Conservation (phyloP, 2,113 vertebrate species). For the Melospiza georgiana region DNA sequence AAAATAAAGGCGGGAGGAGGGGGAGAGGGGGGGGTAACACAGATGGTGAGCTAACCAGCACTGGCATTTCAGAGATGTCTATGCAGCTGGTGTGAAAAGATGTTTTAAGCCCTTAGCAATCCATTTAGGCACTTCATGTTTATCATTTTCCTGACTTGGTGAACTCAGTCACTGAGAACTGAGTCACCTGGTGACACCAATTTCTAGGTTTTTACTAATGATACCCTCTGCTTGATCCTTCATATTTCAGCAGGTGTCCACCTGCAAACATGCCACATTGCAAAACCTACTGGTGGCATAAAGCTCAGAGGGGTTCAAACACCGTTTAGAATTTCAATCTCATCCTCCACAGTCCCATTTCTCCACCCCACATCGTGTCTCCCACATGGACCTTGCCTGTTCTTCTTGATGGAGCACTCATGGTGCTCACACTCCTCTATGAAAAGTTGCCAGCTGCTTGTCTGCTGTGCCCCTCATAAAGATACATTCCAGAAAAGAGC, state of each 20-base stretch:
- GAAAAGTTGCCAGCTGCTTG: background rate
- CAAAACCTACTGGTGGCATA: background rate
- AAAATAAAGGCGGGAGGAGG: conserved; percentile 47
- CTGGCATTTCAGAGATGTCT: conserved; percentile 56
- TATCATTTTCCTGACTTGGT: background rate
- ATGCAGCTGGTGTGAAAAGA: conserved; percentile 23
- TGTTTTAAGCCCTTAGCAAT: background rate
- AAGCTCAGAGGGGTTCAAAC: background rate
- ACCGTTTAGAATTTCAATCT: background rate
- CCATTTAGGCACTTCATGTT: background rate
- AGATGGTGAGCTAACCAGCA: conserved; percentile 21
- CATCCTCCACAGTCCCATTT: background rate
- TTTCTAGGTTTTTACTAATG: background rate
- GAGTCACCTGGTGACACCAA: background rate
- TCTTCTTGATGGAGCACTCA: background rate
- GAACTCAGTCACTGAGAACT: background rate
- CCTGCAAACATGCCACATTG: background rate
- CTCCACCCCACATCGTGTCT: fast-evolving
- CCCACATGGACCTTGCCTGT: background rate
- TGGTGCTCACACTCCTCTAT: background rate
- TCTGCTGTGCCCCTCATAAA: background rate
- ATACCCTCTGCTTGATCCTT: background rate
- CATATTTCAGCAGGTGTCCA: background rate
- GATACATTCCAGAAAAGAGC: background rate
- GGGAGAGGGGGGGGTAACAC: background rate